Evolutionary conservation across 2,888 invertebrate genomes (phyloP), one percentile per base, ranked within the genome.

Genomic region (Rhogogaster chlorosoma): DNA sequence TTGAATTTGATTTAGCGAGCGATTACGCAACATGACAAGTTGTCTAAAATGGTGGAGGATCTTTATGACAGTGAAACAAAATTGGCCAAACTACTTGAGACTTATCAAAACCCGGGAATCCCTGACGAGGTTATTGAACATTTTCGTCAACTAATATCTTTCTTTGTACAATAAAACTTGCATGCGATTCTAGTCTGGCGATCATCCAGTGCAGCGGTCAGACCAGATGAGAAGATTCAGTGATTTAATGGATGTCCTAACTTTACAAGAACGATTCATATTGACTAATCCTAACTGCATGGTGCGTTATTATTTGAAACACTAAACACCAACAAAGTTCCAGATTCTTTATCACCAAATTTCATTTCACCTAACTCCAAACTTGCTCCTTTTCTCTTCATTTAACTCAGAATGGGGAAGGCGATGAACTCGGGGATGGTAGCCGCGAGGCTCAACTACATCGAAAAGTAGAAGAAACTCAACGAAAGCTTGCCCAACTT

Each of bases 31-130:
- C 92, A 93, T 87, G 95, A 95, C 90, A 96, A 96, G 91, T 94
- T 96, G 88, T 94, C 95, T 90, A 95, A 94, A 93, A 96, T 96
- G 95, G 94, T 96, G 89, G 95, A 95, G 93, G 95, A 96, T 93
- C 94, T 96, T 88, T 95, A 95, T 93, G 96, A 96, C 92, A 96
- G 96, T 91, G 96, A 96, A 94, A 94, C 92, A 85, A 96, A 96
- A 93, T 94, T 96, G 88, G 94, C 95, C 90, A 94, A 93, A 89
- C 94, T 96, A 86, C 93, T 96, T 90, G 92, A 93, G 87, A 93
- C 93, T 86, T 93, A 92, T 90, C 89, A 90, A 71, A 90, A 88
- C 84, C 89, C 87, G 67, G 91, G 90, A 88, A 88, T 89, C 77
- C 85, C 88, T 64, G 89, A 89, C 57, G 92, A 93, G 93, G 93